These are phyloP conservation scores for Eurypyga helias DNA, from an alignment of 2,113 vertebrate species.

Conservation along the genomic window DNA sequence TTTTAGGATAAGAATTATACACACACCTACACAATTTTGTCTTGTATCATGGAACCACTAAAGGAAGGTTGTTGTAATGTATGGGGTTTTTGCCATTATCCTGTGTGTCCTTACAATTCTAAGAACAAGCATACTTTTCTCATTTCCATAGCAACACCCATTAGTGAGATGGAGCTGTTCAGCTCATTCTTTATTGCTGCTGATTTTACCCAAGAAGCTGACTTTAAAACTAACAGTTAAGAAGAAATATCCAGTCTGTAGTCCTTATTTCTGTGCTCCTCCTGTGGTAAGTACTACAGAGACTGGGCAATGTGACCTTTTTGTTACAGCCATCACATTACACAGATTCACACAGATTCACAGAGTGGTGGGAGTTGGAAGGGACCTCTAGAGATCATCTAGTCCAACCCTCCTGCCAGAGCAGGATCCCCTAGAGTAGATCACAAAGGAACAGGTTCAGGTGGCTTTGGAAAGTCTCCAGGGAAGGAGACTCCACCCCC, in stretches of 20 bases:
- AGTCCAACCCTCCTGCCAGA: too few species aligned
- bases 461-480: too few species aligned
- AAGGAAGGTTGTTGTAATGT: not conserved
- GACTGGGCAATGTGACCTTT: not conserved
- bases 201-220: not conserved
- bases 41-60: not conserved
- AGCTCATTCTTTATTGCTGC: not conserved
- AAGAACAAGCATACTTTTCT: not conserved
- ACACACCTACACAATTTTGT: not conserved
- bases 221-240: not conserved
- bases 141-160: constrained; percentile 19
- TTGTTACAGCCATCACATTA: not conserved
- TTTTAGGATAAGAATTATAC: not conserved
- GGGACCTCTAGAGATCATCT: too few species aligned
- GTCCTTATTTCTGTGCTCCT: not conserved
- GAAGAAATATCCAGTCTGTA: not conserved
- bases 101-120: not conserved
- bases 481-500: too few species aligned
- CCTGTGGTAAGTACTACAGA: not conserved
- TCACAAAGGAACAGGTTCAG: too few species aligned
- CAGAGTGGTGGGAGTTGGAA: too few species aligned
- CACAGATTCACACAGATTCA: too few species aligned
- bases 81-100: not conserved
- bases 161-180: not conserved
- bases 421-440: too few species aligned